Evolutionary conservation across 2,888 invertebrate species (phyloP), one percentile per base, ranked within the genome.

Genomic region (Diadromus collaris): DNA sequence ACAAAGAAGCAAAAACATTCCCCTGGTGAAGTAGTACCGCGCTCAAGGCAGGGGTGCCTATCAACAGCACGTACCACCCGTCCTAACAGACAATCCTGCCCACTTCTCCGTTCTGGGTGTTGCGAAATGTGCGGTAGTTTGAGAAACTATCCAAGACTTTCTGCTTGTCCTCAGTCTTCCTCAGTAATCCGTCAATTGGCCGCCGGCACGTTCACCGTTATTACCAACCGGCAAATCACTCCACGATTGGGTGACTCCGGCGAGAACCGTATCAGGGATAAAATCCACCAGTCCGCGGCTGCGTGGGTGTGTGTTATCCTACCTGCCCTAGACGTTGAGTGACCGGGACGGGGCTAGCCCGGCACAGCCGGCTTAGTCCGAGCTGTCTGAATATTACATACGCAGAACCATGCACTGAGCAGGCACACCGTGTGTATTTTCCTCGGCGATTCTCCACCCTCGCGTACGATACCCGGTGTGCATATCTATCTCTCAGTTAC

Each of bases 321-420:
- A 10, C 13, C 44, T 56, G 32, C 34, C 13, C 29, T 21, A 60
- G 27, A 16, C 61, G 51, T 54, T 61, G 69, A 70, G 54, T 63
- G 54, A 64, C 69, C 63, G 34, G 63, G 44, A 68, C 27, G 41
- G 27, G 6, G 46, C 34, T 19, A n/a, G 44, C 38, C 46, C 48
- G 64, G 58, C 48, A 65, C 29, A 61, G 32, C 46, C 32, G 21
- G 27, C 56, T 64, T 38, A 10, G 32, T 19, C n/a, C 58, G 34
- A 46, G 70, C 48, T 34, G 56, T 51, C 60, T 76, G 65, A 76
- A 76, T 76, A 76, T 71, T 76, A 60, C 27, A 70, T 46, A 76
- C 70, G 29, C 44, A 63, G 54, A 44, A 9, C 21, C 4, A 38
- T 24, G 44, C 63, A 68, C 51, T 44, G 21, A 32, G 24, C 60